Conservation (phyloP, 2,113 vertebrate species). For the Pogona vitticeps region DNA sequence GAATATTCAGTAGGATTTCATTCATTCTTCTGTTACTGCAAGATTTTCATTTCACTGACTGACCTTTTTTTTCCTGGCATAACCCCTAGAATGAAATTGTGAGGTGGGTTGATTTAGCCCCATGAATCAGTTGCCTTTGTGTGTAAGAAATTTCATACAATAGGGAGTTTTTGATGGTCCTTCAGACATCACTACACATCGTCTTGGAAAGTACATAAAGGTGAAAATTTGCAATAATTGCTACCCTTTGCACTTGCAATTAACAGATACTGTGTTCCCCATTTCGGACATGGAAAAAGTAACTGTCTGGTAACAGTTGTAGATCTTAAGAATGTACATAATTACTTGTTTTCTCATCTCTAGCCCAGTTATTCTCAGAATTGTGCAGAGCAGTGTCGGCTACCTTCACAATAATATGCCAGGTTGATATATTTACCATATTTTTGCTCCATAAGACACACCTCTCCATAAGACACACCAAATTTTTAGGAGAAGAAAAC, state of each 20-base stretch:
- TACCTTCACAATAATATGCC: neutral
- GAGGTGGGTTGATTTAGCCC: constrained; percentile 7
- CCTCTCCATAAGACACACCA: no score
- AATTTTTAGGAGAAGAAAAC: no score
- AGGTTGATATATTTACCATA: neutral
- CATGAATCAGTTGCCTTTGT: constrained; percentile 11
- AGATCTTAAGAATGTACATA: constrained; percentile 1
- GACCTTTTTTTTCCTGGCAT: neutral
- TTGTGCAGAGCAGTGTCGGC: neutral
- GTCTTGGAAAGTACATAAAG: constrained; percentile 15
- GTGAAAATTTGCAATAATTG: neutral
- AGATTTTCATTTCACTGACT: constrained; percentile 13
- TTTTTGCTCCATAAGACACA: no score
- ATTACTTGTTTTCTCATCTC: neutral
- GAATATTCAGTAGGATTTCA: constrained; percentile 27
- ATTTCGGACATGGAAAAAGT: neutral
- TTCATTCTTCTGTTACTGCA: constrained; percentile 17
- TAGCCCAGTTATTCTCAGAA: neutral
- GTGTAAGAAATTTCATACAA: neutral
- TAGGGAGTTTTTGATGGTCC: constrained; percentile 27
- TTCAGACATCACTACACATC: constrained; percentile 2
- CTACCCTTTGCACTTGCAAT: constrained; percentile 19
- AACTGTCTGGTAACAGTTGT: constrained; percentile 14
- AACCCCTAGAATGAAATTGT: neutral
- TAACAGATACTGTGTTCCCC: constrained; percentile 12